Percentiles rank a stretch among this genome's conserved stretches.
Evolutionary conservation across 2,888 invertebrate genomes (phyloP).

Genomic region (Stegana nigrithorax): DNA sequence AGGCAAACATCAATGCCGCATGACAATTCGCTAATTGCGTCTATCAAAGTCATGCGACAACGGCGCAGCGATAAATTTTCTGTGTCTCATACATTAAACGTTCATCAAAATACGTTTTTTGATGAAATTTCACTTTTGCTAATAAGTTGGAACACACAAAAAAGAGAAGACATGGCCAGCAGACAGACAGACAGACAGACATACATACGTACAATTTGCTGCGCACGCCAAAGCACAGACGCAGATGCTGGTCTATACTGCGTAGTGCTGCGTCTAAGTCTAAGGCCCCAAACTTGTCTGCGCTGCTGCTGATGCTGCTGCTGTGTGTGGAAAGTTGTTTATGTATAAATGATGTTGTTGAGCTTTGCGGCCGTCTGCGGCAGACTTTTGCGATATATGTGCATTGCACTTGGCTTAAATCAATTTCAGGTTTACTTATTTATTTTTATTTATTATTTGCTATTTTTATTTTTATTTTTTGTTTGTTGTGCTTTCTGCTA

Average conservation of each 20-base stretch:
- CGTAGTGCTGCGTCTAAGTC: too few relatives aligned
- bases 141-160: constrained; percentile 40
- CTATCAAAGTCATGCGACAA: constrained; percentile 9
- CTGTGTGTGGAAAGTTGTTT: constrained; percentile 52
- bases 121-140: constrained; percentile 54
- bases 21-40: neutral
- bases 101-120: constrained; percentile 6
- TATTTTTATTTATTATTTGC: constrained; percentile 30
- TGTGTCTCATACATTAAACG: neutral
- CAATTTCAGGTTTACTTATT: constrained; percentile 48
- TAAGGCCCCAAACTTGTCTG: constrained; percentile 7
- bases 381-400: too few relatives aligned
- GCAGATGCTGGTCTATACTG: constrained; percentile 11
- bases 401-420: constrained; percentile 48
- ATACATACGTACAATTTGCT: neutral
- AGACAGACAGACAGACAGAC: too few relatives aligned
- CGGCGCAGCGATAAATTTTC: neutral
- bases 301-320: too few relatives aligned
- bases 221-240: constrained; percentile 17
- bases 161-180: too few relatives aligned
- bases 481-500: constrained; percentile 20
- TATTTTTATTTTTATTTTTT: neutral
- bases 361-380: neutral
- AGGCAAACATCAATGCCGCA: too few relatives aligned
- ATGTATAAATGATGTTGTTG: constrained; percentile 26